Base-by-base conservation (phyloP, 2,113 vertebrate species). In the Colius striatus region DNA sequence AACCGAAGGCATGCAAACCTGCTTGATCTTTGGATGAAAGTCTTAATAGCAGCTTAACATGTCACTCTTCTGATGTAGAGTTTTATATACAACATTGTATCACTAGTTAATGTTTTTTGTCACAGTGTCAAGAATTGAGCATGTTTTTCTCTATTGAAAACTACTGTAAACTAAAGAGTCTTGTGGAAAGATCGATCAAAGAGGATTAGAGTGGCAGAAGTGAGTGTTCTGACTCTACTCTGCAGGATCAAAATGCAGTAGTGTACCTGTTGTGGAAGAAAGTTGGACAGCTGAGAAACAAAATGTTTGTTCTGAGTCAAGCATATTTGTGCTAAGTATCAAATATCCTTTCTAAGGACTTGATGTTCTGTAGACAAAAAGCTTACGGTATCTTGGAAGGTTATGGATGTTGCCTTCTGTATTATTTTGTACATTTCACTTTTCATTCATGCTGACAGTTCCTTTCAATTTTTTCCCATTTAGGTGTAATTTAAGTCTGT, bases 401-500 rank as follows among this genome's bases (percentile, higher is more conserved):
- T 73, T 81, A 43, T 92, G 89, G 95, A 94, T 95, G 45, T 78
- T 96, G 72, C 96, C 53, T 92, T 94, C 96, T 96, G 87, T 95
- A 67, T 96, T 84, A 96, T 96, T 97, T 96, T 94, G 97, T 97
- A 95, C 92, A 61, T 97, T 97, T 98, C 97, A 97, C 82, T 98
- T 96, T 98, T 97, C 97, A 95, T 97, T 97, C 94, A 97, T 95
- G 97, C 98, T 98, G 98, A 98, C 97, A 61, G 96, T 97, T 98
- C 96, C 98, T 98, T 97, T 98, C 97, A 94, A 96, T 98, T 98
- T 98, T 98, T 98, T 97, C 98, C 97, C 97, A 95, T 99, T 99
- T 99, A 99, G 99, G 99, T 99, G 97, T 99, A 99, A 98, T 98
- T 98, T 99, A 99, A 99, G 96, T 99, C 98, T 99, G 98, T 99